These are phyloP conservation scores for Hydrolagus colliei DNA, from an alignment of 2,797 vertebrate genomes.

Conservation along the genomic window DNA sequence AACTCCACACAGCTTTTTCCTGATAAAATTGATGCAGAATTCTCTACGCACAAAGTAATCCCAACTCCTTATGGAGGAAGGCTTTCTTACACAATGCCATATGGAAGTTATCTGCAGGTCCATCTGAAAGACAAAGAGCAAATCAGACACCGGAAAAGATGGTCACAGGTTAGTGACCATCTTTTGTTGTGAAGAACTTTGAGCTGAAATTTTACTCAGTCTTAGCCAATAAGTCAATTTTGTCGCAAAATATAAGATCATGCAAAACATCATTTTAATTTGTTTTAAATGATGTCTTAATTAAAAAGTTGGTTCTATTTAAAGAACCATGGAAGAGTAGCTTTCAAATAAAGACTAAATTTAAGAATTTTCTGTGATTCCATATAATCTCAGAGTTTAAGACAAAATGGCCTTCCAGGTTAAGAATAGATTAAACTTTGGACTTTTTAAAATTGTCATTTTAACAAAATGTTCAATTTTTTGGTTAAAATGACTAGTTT, in stretches of 20 bases:
- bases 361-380: no score
- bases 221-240: background rate
- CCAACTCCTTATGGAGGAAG: conserved; percentile 65
- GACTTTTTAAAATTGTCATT: no score
- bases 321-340: no score
- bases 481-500: background rate
- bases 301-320: no score
- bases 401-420: no score
- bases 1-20: background rate
- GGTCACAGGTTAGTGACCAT: conserved; percentile 61
- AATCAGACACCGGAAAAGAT: conserved; percentile 69
- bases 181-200: background rate
- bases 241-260: no score
- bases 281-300: no score
- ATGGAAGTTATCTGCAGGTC: conserved; percentile 64
- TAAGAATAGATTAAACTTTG: no score
- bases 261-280: no score
- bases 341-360: no score
- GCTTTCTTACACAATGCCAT: conserved; percentile 59
- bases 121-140: conserved; percentile 64
- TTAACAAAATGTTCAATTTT: no score
- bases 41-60: conserved; percentile 43
- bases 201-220: background rate
- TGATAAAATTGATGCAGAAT: background rate
- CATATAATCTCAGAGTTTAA: no score